These are phyloP conservation scores for Hexactinellida sp. DNA, from an alignment of 37 sponge, comb jelly and placozoan genomes.

Conservation along the genomic window DNA sequence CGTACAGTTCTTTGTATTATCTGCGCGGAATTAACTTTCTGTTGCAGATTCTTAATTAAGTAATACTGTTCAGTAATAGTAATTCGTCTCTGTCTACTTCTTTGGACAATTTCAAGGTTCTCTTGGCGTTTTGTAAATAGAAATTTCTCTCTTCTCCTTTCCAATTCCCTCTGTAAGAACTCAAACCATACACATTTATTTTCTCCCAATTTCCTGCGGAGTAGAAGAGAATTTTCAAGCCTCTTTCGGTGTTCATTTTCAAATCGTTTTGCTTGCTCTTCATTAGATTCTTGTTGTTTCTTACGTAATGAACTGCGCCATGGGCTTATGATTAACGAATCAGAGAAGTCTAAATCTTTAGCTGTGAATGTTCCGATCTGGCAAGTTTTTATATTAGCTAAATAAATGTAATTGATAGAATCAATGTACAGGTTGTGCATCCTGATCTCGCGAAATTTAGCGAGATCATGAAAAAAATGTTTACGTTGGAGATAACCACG, in stretches of 20 bases:
- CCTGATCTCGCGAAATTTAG: background rate
- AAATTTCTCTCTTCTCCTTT: background rate
- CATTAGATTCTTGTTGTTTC: background rate
- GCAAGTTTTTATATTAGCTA: background rate
- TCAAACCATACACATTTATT: background rate
- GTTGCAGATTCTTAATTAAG: background rate
- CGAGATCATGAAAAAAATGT: background rate
- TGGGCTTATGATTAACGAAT: background rate
- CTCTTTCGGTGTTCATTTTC: background rate
- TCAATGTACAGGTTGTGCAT: background rate
- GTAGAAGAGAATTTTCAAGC: background rate
- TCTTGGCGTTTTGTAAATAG: background rate
- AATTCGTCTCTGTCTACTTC: background rate
- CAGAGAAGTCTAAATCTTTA: background rate
- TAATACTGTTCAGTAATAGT: background rate
- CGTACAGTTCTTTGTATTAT: background rate
- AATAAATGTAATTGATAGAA: background rate
- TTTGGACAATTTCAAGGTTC: background rate
- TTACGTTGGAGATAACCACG: background rate
- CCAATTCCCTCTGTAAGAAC: background rate
- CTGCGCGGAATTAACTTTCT: background rate
- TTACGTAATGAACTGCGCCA: background rate
- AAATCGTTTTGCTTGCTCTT: background rate
- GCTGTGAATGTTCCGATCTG: background rate
- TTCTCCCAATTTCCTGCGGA: background rate